phyloP scores from a whole-genome alignment of 2,888 invertebrate species.

The Erebia palarica region DNA sequence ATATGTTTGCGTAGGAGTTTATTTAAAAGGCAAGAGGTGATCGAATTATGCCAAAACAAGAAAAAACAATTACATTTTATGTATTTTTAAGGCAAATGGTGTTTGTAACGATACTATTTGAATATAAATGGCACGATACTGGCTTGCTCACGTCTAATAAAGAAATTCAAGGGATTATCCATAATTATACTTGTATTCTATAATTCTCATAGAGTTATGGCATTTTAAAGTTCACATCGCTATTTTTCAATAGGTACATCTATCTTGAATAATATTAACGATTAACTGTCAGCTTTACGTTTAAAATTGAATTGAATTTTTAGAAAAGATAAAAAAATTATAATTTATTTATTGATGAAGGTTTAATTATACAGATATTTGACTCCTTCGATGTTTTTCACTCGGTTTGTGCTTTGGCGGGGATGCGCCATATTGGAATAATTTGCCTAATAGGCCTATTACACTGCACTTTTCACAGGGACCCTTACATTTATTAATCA shows the following conservation, averaged over 20 bases:
- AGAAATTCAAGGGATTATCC: not conserved
- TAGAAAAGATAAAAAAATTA: too few species aligned
- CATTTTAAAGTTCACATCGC: not conserved
- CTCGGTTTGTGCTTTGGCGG: too few species aligned
- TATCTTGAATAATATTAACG: not conserved
- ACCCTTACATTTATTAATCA: too few species aligned
- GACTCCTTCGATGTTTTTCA: too few species aligned
- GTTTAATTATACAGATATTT: too few species aligned
- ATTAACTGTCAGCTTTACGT: not conserved
- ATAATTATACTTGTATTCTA: too few species aligned
- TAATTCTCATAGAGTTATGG: not conserved
- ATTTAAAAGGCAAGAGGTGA: slow-evolving; percentile 10
- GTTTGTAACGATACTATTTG: slow-evolving; percentile 6
- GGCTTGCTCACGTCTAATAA: not conserved
- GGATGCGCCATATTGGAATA: too few species aligned
- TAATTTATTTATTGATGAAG: too few species aligned
- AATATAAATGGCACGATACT: slow-evolving; percentile 3
- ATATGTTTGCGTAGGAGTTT: not conserved
- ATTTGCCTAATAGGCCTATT: too few species aligned
- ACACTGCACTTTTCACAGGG: too few species aligned
- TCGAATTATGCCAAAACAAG: slow-evolving; percentile 4
- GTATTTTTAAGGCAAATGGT: slow-evolving; percentile 12
- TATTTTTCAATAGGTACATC: not conserved
- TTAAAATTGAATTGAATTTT: too few species aligned
- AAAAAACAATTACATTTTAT: slow-evolving; percentile 15